Evolutionary conservation across 53 echinoderm and acorn worm genomes (phyloP).

Genomic region (Holothuria scabra): DNA sequence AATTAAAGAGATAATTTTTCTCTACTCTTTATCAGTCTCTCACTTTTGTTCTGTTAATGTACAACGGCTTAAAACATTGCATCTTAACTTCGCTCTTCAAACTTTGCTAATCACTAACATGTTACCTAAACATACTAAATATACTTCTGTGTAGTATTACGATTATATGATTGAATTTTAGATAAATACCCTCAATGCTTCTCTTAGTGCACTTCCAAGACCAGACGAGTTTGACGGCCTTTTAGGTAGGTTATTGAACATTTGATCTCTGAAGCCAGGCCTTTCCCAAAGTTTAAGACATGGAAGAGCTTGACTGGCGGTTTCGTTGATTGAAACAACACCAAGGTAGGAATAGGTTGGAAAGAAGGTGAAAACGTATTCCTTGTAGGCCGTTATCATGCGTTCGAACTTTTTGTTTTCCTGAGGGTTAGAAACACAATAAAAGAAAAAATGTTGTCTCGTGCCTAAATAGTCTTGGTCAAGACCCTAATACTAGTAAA

Average conservation of each 20-base stretch:
- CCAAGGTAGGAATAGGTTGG: conserved; percentile 44
- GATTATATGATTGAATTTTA: too few relatives aligned
- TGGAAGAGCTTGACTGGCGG: conserved; percentile 32
- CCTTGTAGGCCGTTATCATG: conserved; percentile 13
- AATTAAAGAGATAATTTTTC: too few relatives aligned
- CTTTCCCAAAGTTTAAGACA: conserved; percentile 49
- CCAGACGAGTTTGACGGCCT: conserved; percentile 24
- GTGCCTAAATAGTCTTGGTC: too few relatives aligned
- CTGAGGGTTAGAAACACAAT: not conserved
- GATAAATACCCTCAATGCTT: not conserved
- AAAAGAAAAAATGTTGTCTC: too few relatives aligned
- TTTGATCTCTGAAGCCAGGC: not conserved
- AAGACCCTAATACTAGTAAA: too few relatives aligned
- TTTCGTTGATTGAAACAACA: conserved; percentile 41
- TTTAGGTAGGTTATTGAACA: conserved; percentile 37
- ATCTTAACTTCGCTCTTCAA: not conserved
- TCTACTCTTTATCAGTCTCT: too few relatives aligned
- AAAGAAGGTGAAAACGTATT: conserved; percentile 38
- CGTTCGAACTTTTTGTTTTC: conserved; percentile 47
- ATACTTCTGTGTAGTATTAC: too few relatives aligned
- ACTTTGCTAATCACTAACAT: too few relatives aligned
- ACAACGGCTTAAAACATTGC: too few relatives aligned
- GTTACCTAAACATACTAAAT: too few relatives aligned
- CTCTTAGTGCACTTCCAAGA: conserved; percentile 42
- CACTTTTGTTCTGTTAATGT: too few relatives aligned